Evolutionary conservation across 1,140 invertebrate species (phyloP), one percentile per base, ranked within the genome.

Genomic region (Penaeus vannamei): DNA sequence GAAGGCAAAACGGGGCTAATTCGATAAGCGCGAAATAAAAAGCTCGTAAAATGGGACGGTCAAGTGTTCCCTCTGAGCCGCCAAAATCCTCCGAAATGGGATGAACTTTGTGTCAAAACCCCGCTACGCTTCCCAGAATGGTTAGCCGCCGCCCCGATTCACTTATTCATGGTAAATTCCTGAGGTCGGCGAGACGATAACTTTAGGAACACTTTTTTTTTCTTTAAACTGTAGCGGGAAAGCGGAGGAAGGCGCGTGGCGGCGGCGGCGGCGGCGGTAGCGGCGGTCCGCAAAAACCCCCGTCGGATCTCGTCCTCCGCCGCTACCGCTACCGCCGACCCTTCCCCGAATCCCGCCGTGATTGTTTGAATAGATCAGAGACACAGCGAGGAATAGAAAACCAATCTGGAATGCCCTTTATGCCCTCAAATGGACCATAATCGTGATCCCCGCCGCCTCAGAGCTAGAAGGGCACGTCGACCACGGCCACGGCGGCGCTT

Each of bases 21-120:
- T 88, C 86, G 81, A 88, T 88, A 88, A 88, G 23, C 80, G 80
- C 64, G 69, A 88, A 84, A 77, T 77, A 88, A 88, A 88, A 77
- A 62, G 64, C 77, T 84, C 86, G 86, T 88, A 88, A 84, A 88
- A 84, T 42, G 66, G 86, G 69, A 29, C 61, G 64, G 80, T 77
- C 86, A 88, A 88, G 86, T 88, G 86, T 23, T 59, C 80, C 53
- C 66, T 23, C 19, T 60, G 86, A 88, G 86, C 86, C 86, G 80
- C 64, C 86, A n/a, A 61, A 69, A 88, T 84, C 86, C 86, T 84
- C 59, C 66, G 72, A 88, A 84, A 88, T 88, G 86, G 86, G 86
- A 83, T 83, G 86, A 84, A 88, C 53, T 88, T 84, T 84, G 86
- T 88, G 86, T 88, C 86, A 88, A 60, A 88, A 59, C 7, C 62